phyloP scores from a whole-genome alignment of 2,888 invertebrate genomes.

The Tuta absoluta region DNA sequence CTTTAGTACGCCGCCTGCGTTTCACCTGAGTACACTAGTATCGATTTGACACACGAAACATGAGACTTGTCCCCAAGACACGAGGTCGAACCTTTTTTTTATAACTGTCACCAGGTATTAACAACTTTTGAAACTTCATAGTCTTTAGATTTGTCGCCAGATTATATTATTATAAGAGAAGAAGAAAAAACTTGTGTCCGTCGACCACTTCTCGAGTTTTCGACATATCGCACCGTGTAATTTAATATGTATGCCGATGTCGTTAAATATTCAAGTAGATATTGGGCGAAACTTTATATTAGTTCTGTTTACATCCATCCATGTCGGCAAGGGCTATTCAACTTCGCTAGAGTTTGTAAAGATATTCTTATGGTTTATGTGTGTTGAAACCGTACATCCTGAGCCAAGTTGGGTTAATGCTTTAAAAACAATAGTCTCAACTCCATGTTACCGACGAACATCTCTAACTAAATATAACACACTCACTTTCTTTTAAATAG shows the following conservation, averaged over 20 bases:
- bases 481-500: too few species aligned
- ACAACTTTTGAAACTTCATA: slow-evolving; percentile 63
- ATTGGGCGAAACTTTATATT: slow-evolving; percentile 62
- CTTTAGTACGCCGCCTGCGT: slow-evolving; percentile 35
- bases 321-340: slow-evolving; percentile 44
- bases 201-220: slow-evolving; percentile 50
- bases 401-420: too few species aligned
- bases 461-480: too few species aligned
- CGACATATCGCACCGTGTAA: slow-evolving; percentile 69
- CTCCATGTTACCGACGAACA: too few species aligned
- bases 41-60: slow-evolving; percentile 45
- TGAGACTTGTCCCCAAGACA: slow-evolving; percentile 43
- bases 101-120: slow-evolving; percentile 67
- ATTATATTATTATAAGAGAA: slow-evolving; percentile 46
- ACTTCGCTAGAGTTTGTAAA: too few species aligned
- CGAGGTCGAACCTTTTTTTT: slow-evolving; percentile 51
- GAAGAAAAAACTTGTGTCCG: slow-evolving; percentile 57
- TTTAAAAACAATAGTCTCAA: too few species aligned
- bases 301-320: slow-evolving; percentile 50
- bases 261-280: slow-evolving; percentile 67
- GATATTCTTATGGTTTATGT: too few species aligned
- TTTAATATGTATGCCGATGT: slow-evolving; percentile 69
- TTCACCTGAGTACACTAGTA: slow-evolving; percentile 13
- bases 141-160: slow-evolving; percentile 56
- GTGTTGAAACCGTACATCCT: too few species aligned